Conservation (phyloP, 2,797 vertebrate species). For the Rhinella marina region DNA sequence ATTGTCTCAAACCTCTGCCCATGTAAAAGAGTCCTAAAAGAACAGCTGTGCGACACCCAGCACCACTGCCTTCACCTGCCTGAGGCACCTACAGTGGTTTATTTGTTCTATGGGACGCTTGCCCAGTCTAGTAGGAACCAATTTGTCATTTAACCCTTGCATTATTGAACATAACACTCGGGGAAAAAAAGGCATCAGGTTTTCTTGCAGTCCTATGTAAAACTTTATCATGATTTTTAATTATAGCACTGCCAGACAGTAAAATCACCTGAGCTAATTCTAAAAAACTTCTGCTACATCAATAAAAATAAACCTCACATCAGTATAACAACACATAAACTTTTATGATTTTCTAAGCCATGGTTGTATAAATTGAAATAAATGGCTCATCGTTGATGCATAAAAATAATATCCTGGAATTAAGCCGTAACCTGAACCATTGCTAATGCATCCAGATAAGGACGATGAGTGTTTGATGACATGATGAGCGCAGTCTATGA, state of each 20-base stretch:
- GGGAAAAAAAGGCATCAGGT: background rate
- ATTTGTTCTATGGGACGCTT: background rate
- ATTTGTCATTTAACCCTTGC: background rate
- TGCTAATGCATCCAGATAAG: constrained; percentile 45
- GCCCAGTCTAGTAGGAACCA: background rate
- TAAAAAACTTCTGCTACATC: background rate
- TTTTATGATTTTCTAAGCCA: background rate
- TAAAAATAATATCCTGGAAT: constrained; percentile 39
- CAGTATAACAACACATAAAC: background rate
- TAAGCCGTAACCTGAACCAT: constrained; percentile 19
- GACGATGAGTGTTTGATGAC: background rate
- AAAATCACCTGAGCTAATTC: background rate
- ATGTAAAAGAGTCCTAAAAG: too few species aligned
- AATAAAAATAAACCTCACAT: background rate
- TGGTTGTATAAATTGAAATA: background rate
- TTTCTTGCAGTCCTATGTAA: background rate
- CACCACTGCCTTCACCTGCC: too few species aligned
- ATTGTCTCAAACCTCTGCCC: too few species aligned
- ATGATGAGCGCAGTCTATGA: constrained; percentile 15
- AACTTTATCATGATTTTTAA: background rate
- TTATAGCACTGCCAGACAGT: background rate
- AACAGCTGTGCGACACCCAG: too few species aligned
- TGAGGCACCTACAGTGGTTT: too few species aligned
- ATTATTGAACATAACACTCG: too few species aligned
- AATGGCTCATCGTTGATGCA: constrained; percentile 15